Percentiles rank a stretch among this genome's conserved stretches.
Evolutionary conservation across 2,888 invertebrate species (phyloP).

Genomic region (Atethmia centrago): DNA sequence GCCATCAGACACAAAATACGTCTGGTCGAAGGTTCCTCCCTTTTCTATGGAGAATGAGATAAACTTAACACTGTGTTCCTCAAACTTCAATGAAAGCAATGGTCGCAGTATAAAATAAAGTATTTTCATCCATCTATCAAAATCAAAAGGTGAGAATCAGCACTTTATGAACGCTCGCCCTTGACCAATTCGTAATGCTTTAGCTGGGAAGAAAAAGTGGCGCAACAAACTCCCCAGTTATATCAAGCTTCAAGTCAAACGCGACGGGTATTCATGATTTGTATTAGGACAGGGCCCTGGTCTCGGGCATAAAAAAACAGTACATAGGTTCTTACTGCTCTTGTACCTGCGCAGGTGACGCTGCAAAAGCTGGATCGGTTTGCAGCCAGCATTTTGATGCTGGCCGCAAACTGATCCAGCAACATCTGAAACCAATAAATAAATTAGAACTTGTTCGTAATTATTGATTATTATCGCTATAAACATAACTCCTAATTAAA

Average conservation of each 20-base stretch:
- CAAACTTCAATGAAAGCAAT: not conserved
- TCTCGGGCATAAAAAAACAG: not conserved
- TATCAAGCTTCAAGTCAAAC: too few species aligned
- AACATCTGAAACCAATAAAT: constrained; percentile 12
- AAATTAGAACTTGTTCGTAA: not conserved
- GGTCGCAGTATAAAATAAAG: not conserved
- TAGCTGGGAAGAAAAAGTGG: not conserved
- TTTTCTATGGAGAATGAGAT: too few species aligned
- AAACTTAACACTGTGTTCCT: too few species aligned
- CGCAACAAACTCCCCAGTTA: not conserved
- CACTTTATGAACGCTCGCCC: not conserved
- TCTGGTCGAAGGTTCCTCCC: too few species aligned
- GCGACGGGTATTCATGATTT: not conserved
- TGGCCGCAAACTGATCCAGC: too few species aligned
- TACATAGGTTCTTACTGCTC: not conserved
- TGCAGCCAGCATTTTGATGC: too few species aligned
- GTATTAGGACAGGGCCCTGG: not conserved
- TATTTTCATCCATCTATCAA: not conserved
- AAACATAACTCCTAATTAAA: constrained; percentile 10
- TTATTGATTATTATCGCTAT: not conserved
- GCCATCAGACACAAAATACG: too few species aligned
- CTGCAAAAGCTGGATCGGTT: not conserved
- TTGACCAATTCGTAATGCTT: not conserved
- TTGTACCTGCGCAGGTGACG: not conserved
- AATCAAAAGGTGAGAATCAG: not conserved